phyloP scores from a whole-genome alignment of 2,113 vertebrate species.

The Muntiacus reevesi region DNA sequence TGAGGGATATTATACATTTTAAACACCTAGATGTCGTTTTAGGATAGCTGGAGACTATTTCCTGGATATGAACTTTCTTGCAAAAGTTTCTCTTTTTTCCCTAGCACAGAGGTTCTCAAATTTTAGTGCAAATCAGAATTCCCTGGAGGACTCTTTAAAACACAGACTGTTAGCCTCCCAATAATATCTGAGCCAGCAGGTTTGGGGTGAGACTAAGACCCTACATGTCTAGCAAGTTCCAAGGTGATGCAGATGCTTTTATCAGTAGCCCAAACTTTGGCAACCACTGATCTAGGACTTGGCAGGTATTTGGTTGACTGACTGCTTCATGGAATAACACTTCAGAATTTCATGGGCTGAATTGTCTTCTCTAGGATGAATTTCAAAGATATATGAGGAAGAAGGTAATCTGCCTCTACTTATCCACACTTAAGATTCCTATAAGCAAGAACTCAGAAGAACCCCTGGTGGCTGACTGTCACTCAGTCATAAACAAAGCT shows the following conservation, averaged over 20 bases:
- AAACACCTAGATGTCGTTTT: not conserved
- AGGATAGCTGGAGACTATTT: not conserved
- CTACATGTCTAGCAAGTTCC: not conserved
- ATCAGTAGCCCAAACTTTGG: not conserved
- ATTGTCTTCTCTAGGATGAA: constrained; percentile 74
- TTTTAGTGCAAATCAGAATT: not conserved
- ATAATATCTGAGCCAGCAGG: not conserved
- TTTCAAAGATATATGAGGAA: constrained; percentile 76
- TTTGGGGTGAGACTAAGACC: not conserved
- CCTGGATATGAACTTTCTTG: not conserved
- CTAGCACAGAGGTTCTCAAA: not conserved
- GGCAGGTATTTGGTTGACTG: not conserved
- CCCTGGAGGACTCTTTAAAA: not conserved
- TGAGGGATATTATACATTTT: not conserved
- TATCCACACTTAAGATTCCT: constrained; percentile 51
- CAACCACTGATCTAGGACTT: not conserved
- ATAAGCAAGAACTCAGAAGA: constrained; percentile 9
- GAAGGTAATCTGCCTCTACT: constrained; percentile 71
- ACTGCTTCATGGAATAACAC: not conserved
- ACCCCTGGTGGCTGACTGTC: constrained; percentile 62
- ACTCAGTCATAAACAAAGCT: constrained; percentile 76
- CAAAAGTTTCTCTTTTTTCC: not conserved
- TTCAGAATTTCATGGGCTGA: not conserved
- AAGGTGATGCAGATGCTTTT: not conserved
- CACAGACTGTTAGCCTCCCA: not conserved